Evolutionary conservation across 2,888 invertebrate genomes (phyloP).

Genomic region (Folsomia manolachei): DNA sequence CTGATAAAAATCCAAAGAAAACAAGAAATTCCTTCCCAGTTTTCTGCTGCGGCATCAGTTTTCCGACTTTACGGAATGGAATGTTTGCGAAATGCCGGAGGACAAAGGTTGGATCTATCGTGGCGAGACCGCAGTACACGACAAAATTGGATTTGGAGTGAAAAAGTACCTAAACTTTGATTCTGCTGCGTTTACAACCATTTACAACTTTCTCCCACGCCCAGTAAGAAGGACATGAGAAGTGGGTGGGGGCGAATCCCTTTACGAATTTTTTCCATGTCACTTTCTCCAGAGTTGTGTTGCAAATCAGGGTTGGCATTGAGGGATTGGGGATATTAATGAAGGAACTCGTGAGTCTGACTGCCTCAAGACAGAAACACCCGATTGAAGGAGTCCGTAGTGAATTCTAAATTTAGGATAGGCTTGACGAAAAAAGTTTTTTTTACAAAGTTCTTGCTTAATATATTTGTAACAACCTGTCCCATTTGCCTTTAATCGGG

Average conservation of each 20-base stretch:
- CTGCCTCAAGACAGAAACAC: too few species aligned
- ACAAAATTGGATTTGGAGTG: background rate
- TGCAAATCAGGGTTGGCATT: background rate
- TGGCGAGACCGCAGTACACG: too few species aligned
- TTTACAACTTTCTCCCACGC: background rate
- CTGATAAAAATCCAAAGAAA: background rate
- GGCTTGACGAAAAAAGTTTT: background rate
- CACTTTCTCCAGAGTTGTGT: background rate
- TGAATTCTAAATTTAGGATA: too few species aligned
- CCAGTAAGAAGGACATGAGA: background rate
- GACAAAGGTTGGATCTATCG: too few species aligned
- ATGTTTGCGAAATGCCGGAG: background rate
- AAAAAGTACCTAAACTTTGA: background rate
- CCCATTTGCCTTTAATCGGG: too few species aligned
- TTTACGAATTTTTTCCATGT: background rate
- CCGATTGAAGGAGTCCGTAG: too few species aligned
- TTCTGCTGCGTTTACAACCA: background rate
- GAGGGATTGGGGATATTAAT: conserved; percentile 3
- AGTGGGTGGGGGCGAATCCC: background rate
- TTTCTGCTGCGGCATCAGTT: too few species aligned
- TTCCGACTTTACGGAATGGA: background rate
- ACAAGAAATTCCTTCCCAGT: background rate
- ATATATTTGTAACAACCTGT: too few species aligned
- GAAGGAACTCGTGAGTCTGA: background rate
- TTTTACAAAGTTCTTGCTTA: background rate